phyloP scores from a whole-genome alignment of 2,797 vertebrate genomes.

The Phoxinus dragarum region DNA sequence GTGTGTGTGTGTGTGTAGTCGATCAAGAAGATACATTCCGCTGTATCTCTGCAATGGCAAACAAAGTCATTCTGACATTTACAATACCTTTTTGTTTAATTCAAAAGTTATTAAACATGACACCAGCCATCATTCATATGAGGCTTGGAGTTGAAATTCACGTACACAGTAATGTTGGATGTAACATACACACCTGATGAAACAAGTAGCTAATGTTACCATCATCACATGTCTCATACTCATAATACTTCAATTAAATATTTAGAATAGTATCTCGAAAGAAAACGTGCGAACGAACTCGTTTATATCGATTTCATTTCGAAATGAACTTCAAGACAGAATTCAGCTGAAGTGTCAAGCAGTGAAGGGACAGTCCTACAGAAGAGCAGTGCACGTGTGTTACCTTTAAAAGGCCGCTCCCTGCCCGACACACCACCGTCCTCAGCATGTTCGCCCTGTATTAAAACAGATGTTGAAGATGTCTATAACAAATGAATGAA shows the following conservation, averaged over 20 bases:
- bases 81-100: not conserved
- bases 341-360: not conserved
- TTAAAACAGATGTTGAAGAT: not conserved
- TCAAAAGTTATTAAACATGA: not conserved
- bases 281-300: not conserved
- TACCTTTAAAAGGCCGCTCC: constrained; percentile 67
- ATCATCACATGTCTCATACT: not conserved
- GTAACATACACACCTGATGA: not conserved
- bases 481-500: not conserved
- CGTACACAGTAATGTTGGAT: not conserved
- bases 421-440: constrained; percentile 71
- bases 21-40: not conserved
- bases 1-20: not conserved
- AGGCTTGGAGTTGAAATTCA: not conserved
- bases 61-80: not conserved
- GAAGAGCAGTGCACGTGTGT: not conserved
- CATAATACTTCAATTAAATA: too few species aligned
- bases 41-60: not conserved
- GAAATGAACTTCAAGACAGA: not conserved
- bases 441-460: constrained; percentile 69
- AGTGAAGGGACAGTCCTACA: constrained; percentile 5
- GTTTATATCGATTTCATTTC: not conserved
- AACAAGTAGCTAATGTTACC: not conserved
- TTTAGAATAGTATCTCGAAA: not conserved
- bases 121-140: too few species aligned